Base-by-base conservation (phyloP, 2,888 invertebrate species). In the Lasioglossum marginatum region DNA sequence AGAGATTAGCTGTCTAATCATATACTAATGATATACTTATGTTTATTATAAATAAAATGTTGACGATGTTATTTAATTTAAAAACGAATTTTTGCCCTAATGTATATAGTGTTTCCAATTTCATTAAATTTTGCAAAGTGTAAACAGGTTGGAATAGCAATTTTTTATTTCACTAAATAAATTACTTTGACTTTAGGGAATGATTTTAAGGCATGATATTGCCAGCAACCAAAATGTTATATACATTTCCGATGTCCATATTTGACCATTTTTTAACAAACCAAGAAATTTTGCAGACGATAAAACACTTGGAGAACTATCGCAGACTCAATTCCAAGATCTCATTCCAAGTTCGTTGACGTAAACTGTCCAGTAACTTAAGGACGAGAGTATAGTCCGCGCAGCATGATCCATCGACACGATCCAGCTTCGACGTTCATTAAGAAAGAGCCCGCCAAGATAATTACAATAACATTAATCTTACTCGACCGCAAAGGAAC, bases 401-500 rank as follows among this genome's bases (percentile, higher is more conserved):
- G 5, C 60, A 60, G 60, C 60, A 27, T 27, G 60, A 27, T 60
- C 60, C 60, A 60, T 60, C 60, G 60, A 60, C 34, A 3, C 34
- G 34, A 66, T 19, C 66, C 71, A 76, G 57, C 48, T 57, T 43
- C 57, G 45, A 63, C 34, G 31, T 52, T 45, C 81, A 37, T 71
- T 71, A 75, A 74, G 45, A 63, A 57, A 57, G 31, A 27, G 48
- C 82, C 70, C 57, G 75, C 72, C 60, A 43, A 71, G 74, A 82
- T 83, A 82, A 82, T 82, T 82, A 66, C 83, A 82, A 82, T 82
- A 82, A 82, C 71, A 76, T 43, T 71, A 63, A 83, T 77, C 83
- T 63, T 82, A 27, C 72, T 66, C 43, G 74, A 82, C 57, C 82
- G 31, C 52, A 27, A 63, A 43, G n/a, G 77, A 37, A 45, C 57